These are phyloP conservation scores for Chanos chanos DNA, from an alignment of 2,797 vertebrate genomes.

Conservation along the genomic window DNA sequence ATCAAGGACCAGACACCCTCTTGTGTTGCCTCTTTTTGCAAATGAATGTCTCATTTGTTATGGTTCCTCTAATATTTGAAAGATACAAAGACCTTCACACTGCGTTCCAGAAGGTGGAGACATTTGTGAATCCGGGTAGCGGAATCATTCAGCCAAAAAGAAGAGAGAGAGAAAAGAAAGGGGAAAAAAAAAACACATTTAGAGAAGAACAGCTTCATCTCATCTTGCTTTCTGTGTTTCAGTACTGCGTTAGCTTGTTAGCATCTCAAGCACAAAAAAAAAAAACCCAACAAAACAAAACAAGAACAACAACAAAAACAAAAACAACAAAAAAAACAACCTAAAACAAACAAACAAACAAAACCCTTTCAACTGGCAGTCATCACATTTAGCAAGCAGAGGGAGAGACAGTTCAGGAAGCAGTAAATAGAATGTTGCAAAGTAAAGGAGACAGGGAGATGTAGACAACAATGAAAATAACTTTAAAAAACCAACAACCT, in stretches of 20 bases:
- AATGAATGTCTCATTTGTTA: not conserved
- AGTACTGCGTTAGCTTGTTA: too few species aligned
- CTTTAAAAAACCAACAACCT: slow-evolving; percentile 61
- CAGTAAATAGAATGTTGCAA: slow-evolving; percentile 43
- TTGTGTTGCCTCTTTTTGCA: not conserved
- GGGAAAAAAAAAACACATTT: too few species aligned
- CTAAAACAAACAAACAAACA: not conserved
- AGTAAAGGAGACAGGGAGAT: slow-evolving; percentile 38
- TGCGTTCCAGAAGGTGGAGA: not conserved
- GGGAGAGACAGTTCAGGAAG: slow-evolving; percentile 33
- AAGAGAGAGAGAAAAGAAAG: slow-evolving; percentile 2
- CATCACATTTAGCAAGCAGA: slow-evolving; percentile 8
- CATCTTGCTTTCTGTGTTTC: not conserved
- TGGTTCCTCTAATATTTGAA: slow-evolving; percentile 15
- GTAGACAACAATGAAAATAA: slow-evolving; percentile 64
- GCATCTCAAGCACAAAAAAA: too few species aligned
- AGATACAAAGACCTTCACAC: slow-evolving; percentile 1
- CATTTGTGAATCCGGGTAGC: slow-evolving; percentile 7
- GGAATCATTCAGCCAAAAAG: slow-evolving; percentile 29
- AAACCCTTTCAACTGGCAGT: too few species aligned
- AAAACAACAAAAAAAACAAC: too few species aligned
- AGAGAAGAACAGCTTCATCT: too few species aligned
- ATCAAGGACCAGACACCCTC: not conserved
- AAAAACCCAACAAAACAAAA: too few species aligned
- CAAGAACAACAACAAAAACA: too few species aligned